A percentile compares a stretch with the other conserved stretches of the same genome.
Evolutionary conservation across 2,113 vertebrate species (phyloP).

Genomic region (Neotoma lepida): DNA sequence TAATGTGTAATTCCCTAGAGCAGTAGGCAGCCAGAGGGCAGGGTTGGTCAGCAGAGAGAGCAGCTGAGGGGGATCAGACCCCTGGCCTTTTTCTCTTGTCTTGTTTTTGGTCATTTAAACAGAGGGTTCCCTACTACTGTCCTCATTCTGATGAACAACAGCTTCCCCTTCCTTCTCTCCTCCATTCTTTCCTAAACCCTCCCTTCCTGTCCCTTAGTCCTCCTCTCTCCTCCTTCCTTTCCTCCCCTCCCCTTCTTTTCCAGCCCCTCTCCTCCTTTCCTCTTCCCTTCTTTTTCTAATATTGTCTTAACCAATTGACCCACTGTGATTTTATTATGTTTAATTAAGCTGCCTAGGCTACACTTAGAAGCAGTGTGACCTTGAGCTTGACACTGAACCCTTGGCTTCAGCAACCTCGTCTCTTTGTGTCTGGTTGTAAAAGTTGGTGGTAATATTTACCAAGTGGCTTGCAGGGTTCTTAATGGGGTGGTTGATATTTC

Average conservation of each 20-base stretch:
- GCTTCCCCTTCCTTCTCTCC: neutral
- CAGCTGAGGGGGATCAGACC: neutral
- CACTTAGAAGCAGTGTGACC: neutral
- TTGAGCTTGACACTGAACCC: neutral
- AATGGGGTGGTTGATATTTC: neutral
- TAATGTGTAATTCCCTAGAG: accelerated
- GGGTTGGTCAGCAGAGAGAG: neutral
- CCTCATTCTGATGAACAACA: neutral
- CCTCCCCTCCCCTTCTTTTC: neutral
- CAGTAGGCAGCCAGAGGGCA: neutral
- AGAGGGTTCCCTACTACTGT: neutral
- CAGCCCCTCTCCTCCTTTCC: too few species aligned
- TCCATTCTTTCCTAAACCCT: neutral
- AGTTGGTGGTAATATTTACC: neutral
- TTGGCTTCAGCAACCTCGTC: neutral
- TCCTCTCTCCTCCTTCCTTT: neutral
- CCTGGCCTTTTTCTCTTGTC: neutral
- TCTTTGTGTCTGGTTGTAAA: neutral
- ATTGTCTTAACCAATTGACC: neutral
- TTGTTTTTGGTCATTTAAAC: neutral
- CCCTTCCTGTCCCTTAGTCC: too few species aligned
- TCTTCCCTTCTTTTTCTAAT: neutral
- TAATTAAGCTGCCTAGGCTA: neutral
- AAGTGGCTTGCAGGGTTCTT: neutral
- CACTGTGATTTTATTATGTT: neutral